Evolutionary conservation across 2,113 vertebrate species (phyloP).

Genomic region (Lynx canadensis): DNA sequence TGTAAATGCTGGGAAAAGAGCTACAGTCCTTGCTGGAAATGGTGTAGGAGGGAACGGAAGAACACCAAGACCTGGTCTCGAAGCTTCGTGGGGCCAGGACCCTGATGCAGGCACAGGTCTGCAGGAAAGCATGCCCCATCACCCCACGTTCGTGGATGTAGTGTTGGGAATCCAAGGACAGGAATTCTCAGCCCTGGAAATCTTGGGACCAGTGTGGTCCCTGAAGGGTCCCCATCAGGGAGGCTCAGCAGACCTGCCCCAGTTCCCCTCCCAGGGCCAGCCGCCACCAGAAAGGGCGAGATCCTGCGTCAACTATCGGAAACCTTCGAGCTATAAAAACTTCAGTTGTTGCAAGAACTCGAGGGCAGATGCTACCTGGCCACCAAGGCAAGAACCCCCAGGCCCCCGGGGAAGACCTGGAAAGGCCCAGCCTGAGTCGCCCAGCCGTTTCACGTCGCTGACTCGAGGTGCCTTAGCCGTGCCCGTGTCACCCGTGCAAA

Average conservation of each 20-base stretch:
- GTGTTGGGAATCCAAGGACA: neutral
- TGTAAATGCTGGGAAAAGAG: neutral
- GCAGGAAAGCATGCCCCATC: accelerated
- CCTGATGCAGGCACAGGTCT: neutral
- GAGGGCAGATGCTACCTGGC: neutral
- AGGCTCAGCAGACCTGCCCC: accelerated
- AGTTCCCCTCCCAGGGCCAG: neutral
- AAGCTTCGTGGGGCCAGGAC: accelerated
- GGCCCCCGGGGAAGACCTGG: neutral
- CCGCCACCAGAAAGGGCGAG: neutral
- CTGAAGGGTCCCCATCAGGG: accelerated
- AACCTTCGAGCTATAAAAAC: neutral
- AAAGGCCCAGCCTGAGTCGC: accelerated
- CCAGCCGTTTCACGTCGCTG: neutral
- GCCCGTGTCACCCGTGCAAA: too few species aligned
- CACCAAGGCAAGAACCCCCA: too few species aligned
- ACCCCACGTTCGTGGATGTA: accelerated
- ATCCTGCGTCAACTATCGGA: neutral
- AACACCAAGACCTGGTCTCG: accelerated
- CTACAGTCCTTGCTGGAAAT: neutral
- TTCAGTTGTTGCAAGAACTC: neutral
- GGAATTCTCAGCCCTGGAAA: neutral
- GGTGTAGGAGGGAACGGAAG: accelerated
- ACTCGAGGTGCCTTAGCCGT: accelerated
- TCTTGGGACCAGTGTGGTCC: accelerated